Evolutionary conservation across 2,888 invertebrate genomes (phyloP), one percentile per base, ranked within the genome.

Genomic region (Pyrgus malvae): DNA sequence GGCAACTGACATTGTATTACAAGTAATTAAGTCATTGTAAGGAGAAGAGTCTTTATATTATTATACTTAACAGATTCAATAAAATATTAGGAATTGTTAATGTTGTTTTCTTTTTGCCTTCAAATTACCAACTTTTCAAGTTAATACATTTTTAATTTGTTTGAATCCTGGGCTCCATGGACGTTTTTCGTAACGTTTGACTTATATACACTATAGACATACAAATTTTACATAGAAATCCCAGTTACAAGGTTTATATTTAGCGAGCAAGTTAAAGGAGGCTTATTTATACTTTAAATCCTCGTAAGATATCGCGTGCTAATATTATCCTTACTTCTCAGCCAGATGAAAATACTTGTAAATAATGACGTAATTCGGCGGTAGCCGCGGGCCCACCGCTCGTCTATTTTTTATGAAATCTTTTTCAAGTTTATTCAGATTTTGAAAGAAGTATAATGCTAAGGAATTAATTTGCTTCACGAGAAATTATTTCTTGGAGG

Each of bases 351-450:
- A 77, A 76, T 77, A 75, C 79, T 80, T 80, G 84, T 82, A 86
- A 85, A 85, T 86, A 88, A 85, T 80, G 79, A 83, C 71, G 84
- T 83, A 88, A 90, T 90, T 89, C 86, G 78, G 76, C 72, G 70
- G 66, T 79, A 75, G 86, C 88, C 87, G 80, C 83, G 63, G 85
- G 86, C 85, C 59, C 69, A 67, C 67, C 67, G 73, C 69, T 69
- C 78, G 70, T 78, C 74, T 83, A 78, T 80, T 83, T 87, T 83
- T 83, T 79, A 76, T 77, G 77, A 86, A 88, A 83, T 83, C 81
- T 81, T 76, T 76, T 79, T 80, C 77, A 79, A 84, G 80, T 83
- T 87, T 84, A 85, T 83, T 85, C 80, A 83, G 78, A 83, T 86
- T 82, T 81, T 78, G 72, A 83, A 82, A 85, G 78, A 83, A 85